These are phyloP conservation scores for Cydia strobilella DNA, from an alignment of 1,140 invertebrate species.

Conservation along the genomic window DNA sequence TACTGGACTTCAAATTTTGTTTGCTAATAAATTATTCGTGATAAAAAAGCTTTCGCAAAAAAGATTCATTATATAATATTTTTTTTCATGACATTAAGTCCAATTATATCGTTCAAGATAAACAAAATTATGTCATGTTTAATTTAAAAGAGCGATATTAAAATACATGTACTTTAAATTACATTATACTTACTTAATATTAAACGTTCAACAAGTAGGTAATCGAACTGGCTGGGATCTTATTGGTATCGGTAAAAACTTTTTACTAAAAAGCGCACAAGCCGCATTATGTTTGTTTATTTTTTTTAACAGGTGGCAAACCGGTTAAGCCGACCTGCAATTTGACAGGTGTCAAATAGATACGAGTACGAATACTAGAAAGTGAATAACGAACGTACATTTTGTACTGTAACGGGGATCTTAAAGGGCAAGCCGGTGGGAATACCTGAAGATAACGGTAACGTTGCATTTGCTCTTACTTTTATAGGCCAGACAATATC, in stretches of 20 bases:
- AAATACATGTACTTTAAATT: neutral
- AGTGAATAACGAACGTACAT: slow-evolving; percentile 8
- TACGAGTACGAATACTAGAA: slow-evolving; percentile 28
- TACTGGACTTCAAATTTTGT: no score
- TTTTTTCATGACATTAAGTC: neutral
- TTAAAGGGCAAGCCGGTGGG: slow-evolving; percentile 7
- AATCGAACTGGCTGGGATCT: neutral
- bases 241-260: slow-evolving; percentile 31
- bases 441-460: neutral
- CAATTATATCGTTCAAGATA: neutral
- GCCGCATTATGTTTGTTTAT: slow-evolving; percentile 37
- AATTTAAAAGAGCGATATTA: slow-evolving; percentile 1
- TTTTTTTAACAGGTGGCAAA: slow-evolving; percentile 43
- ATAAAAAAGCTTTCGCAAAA: neutral
- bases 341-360: slow-evolving; percentile 51
- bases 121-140: slow-evolving; percentile 11
- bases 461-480: slow-evolving; percentile 6
- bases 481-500: neutral
- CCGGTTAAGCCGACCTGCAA: slow-evolving; percentile 43
- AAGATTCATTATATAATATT: neutral
- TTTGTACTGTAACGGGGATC: neutral
- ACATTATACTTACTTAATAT: no score
- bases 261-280: no score
- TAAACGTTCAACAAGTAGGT: neutral
- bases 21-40: neutral